Evolutionary conservation across 2,113 vertebrate genomes (phyloP), one percentile per base, ranked within the genome.

Genomic region (Hippocampus guttulatus): DNA sequence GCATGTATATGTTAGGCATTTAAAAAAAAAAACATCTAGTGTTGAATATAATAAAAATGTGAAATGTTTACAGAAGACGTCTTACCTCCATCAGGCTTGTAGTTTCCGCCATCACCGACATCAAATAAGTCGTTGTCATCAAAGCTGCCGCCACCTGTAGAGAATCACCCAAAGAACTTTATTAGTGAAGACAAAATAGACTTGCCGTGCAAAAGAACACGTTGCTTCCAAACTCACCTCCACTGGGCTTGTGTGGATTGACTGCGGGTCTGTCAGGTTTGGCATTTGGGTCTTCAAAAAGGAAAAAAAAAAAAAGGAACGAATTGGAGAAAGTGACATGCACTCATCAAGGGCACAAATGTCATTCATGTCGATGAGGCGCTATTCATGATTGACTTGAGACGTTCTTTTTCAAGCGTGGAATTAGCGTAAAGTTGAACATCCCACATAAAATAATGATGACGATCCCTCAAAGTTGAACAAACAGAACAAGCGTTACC

Each of bases 31-130:
- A 43, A 43, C 0, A 14, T 16, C 12, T 1, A 47, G 25, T 27
- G 14, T 25, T 16, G 16, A 45, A 15, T 64, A 43, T 5, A 65
- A 65, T 27, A 18, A 25, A 65, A 47, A 7, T 41, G 41, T 21
- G 12, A 11, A 41, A 27, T 43, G 18, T 5, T 41, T 14, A 25
- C 10, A 57, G 15, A 55, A 43, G 27, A 49, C 5, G 51, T 38
- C 77, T 63, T 68, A 91, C 88, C 78, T 60, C 65, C 81, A 38
- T 93, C 91, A 7, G 90, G 92, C 1, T 86, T 86, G 79, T 88
- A 85, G 23, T 27, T 80, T 8, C 58, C 82, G 0, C 55, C 81
- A 0, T 2, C 30, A 2, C 2, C 9, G 0, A 82, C 0, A 0
- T 58, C 64, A 0, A 7, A 0, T 54, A 94, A 81, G 75, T 91